Base-by-base conservation (phyloP, 2,888 invertebrate species). In the Stratiomys singularior region DNA sequence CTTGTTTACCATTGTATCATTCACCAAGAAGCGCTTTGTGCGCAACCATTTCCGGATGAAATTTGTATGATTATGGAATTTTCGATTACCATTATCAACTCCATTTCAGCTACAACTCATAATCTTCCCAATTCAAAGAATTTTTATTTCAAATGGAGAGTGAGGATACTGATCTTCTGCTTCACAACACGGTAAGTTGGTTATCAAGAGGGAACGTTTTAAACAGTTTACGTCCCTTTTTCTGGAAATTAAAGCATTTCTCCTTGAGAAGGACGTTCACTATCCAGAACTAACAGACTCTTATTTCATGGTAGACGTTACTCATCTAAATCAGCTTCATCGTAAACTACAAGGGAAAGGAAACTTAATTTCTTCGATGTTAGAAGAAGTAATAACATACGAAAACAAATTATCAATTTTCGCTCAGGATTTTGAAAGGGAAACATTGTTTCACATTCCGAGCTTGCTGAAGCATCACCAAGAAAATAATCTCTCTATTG, bases 211-310 rank as follows among this genome's bases (percentile, higher is more conserved):
- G n/a, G n/a, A n/a, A n/a, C n/a, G n/a, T n/a, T n/a, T n/a, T n/a
- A n/a, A n/a, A n/a, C n/a, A n/a, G n/a, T n/a, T n/a, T n/a, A n/a
- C n/a, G n/a, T n/a, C n/a, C n/a, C n/a, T n/a, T n/a, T n/a, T n/a
- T n/a, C n/a, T n/a, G n/a, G n/a, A 82, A 82, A 81, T 82, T 77
- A 82, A 82, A 82, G 79, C 81, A 83, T 83, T 82, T 81, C 80
- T 83, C 79, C 78, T 80, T 82, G 82, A 83, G 76, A 83, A 82
- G 78, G 81, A 81, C 66, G 79, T 83, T 83, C 78, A 82, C 79
- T 81, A 83, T 63, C 11, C 63, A 63, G 63, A 63, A 63, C 11
- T 63, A 63, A 21, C 9, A 15, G 15, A 63, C 47, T 81, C 82
- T 80, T 81, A 83, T 81, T 83, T 83, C 81, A 83, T 82, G 15